These are phyloP conservation scores for Peribatodes rhomboidaria DNA, from an alignment of 2,888 invertebrate genomes.

Conservation along the genomic window DNA sequence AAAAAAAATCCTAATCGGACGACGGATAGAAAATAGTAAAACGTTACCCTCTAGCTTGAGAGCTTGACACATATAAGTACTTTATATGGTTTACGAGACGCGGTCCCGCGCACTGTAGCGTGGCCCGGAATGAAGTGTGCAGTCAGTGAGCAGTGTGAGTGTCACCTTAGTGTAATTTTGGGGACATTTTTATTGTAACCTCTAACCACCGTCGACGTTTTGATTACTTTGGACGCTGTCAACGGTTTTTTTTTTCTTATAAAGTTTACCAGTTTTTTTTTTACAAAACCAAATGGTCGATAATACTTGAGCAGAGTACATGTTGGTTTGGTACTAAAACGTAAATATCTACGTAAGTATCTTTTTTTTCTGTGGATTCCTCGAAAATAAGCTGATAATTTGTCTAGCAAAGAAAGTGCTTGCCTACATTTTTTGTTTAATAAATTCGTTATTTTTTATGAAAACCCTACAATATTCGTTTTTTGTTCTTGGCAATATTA, in stretches of 20 bases:
- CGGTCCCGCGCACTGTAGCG: no score
- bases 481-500: no score
- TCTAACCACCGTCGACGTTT: constrained; percentile 42
- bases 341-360: constrained; percentile 1
- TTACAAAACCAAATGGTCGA: not conserved
- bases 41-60: no score
- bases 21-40: no score
- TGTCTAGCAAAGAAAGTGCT: not conserved
- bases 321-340: no score
- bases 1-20: no score
- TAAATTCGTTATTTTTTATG: not conserved
- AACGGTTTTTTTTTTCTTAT: constrained; percentile 12
- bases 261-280: constrained; percentile 4
- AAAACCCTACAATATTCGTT: no score
- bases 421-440: not conserved
- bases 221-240: constrained; percentile 24
- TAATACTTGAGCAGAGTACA: not conserved
- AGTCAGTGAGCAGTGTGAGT: no score
- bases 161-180: constrained; percentile 21
- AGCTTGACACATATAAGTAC: no score
- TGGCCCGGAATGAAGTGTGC: no score
- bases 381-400: not conserved
- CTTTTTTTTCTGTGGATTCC: not conserved
- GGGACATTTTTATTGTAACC: constrained; percentile 40
- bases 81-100: no score